These are phyloP conservation scores for Vireo griseus DNA, from an alignment of 2,797 vertebrate genomes.

Conservation along the genomic window DNA sequence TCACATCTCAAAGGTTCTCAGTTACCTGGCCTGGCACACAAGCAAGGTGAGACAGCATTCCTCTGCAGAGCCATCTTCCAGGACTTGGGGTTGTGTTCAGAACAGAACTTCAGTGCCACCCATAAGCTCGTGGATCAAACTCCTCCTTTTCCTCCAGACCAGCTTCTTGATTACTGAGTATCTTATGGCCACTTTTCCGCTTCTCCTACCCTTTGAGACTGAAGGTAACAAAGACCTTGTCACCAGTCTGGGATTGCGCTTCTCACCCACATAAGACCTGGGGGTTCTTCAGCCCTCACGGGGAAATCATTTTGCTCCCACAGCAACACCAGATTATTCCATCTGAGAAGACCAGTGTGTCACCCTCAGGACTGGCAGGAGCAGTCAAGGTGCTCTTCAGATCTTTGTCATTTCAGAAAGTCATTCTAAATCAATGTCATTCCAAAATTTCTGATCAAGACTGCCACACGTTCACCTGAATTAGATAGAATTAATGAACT, in stretches of 20 bases:
- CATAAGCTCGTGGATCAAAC: neutral
- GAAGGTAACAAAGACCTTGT: neutral
- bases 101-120: neutral
- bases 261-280: neutral
- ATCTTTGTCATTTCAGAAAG: neutral
- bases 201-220: neutral
- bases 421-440: neutral
- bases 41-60: fast-evolving
- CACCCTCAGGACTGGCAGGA: neutral
- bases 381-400: neutral
- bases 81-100: neutral
- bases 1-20: fast-evolving
- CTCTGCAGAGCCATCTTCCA: neutral
- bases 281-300: fast-evolving
- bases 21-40: fast-evolving
- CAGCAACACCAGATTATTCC: neutral
- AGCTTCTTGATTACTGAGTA: too few relatives aligned
- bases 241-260: neutral
- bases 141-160: neutral
- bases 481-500: neutral
- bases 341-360: neutral
- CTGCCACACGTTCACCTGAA: neutral
- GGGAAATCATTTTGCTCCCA: neutral
- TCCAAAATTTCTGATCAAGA: neutral
- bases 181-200: neutral